phyloP scores from a whole-genome alignment of 2,797 vertebrate species.

The Acanthurus leucopareius region DNA sequence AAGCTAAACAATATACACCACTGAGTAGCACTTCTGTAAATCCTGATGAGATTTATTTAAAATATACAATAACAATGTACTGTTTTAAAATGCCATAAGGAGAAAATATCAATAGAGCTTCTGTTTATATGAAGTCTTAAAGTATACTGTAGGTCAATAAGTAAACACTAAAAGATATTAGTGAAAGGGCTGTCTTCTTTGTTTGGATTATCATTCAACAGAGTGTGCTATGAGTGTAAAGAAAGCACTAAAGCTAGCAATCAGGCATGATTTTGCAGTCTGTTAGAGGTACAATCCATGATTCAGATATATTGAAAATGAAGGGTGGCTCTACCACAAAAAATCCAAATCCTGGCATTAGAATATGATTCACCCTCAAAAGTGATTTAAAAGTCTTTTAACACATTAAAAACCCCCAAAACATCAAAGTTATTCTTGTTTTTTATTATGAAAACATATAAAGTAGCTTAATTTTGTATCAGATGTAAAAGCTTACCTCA shows the following conservation, averaged over 20 bases:
- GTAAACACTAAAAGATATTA: background rate
- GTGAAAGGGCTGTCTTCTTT: background rate
- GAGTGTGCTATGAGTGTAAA: background rate
- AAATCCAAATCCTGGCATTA: background rate
- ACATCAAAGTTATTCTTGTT: background rate
- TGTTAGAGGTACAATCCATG: background rate
- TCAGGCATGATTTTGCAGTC: background rate
- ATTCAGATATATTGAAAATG: background rate
- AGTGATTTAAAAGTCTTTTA: background rate
- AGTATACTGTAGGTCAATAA: background rate
- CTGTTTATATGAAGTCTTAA: background rate
- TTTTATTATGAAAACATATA: background rate
- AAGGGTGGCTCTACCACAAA: background rate
- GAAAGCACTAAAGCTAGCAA: background rate
- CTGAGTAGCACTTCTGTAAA: background rate
- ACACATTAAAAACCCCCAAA: background rate
- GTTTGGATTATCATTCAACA: constrained; percentile 25
- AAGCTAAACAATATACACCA: background rate
- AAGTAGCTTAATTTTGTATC: background rate
- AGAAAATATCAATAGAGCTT: background rate
- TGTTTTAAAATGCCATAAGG: background rate
- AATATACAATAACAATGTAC: background rate
- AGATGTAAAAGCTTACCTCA: background rate
- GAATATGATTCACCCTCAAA: background rate
- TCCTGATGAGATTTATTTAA: background rate